phyloP scores from a whole-genome alignment of 2,113 vertebrate genomes.

The Vulpes vulpes region DNA sequence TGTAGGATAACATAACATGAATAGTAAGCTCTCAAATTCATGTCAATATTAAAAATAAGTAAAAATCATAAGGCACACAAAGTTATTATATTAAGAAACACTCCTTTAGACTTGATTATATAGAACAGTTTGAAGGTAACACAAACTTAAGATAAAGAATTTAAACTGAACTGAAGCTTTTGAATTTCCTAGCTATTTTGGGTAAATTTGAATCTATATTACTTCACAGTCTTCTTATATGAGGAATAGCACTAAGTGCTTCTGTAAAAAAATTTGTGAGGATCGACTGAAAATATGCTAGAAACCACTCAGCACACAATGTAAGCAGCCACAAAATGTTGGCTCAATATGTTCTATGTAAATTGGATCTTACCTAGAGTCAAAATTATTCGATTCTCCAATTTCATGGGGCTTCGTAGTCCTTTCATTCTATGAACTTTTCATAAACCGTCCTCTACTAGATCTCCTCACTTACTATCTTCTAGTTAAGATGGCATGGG shows the following conservation, averaged over 20 bases:
- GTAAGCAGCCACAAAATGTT: background rate
- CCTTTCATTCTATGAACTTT: background rate
- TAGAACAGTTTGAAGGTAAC: background rate
- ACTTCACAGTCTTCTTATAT: background rate
- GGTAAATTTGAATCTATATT: background rate
- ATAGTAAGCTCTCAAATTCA: background rate
- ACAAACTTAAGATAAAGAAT: background rate
- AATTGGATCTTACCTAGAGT: background rate
- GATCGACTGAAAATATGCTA: conserved; percentile 47
- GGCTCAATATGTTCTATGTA: conserved; percentile 2
- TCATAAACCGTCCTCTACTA: background rate
- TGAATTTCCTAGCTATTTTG: background rate
- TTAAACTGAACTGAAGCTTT: background rate
- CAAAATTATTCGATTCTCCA: background rate
- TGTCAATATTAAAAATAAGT: background rate
- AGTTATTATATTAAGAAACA: background rate
- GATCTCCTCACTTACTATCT: background rate
- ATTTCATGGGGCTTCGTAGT: background rate
- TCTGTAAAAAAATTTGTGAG: background rate
- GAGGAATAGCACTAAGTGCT: background rate
- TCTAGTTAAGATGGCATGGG: background rate
- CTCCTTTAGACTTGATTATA: background rate
- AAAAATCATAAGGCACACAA: background rate
- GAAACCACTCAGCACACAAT: background rate
- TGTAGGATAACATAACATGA: background rate